These are phyloP conservation scores for Amphimedon queenslandica DNA, from an alignment of 37 sponge, comb jelly and placozoan species.

Conservation along the genomic window DNA sequence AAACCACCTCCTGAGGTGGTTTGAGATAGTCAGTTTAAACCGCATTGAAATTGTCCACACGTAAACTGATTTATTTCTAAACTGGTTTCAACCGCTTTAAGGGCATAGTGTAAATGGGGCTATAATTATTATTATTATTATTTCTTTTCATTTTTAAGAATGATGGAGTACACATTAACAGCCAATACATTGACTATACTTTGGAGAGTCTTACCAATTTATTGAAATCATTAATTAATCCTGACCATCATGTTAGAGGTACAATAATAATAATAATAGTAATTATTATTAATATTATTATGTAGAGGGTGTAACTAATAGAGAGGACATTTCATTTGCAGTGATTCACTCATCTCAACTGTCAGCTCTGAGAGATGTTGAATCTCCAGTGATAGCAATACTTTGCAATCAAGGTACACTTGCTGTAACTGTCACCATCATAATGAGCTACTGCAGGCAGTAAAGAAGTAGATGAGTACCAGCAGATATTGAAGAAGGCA, in stretches of 20 bases:
- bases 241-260: neutral
- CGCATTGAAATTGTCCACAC: no score
- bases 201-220: neutral
- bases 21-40: no score
- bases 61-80: no score
- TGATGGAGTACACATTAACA: neutral
- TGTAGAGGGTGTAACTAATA: neutral
- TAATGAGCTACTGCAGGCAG: neutral
- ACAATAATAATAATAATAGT: neutral
- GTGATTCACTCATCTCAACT: neutral
- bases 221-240: conserved; percentile 1
- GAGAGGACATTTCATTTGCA: neutral
- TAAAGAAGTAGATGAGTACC: neutral
- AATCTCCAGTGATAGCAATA: neutral
- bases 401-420: neutral
- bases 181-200: conserved; percentile 8
- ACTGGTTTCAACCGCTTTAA: no score
- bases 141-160: neutral
- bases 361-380: neutral
- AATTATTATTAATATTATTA: neutral
- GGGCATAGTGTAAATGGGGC: no score
- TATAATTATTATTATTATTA: neutral
- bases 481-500: neutral
- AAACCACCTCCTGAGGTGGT: no score
- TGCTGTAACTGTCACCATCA: neutral